Conservation (phyloP, 2,797 vertebrate genomes). For the Hoplostethus mediterraneus region DNA sequence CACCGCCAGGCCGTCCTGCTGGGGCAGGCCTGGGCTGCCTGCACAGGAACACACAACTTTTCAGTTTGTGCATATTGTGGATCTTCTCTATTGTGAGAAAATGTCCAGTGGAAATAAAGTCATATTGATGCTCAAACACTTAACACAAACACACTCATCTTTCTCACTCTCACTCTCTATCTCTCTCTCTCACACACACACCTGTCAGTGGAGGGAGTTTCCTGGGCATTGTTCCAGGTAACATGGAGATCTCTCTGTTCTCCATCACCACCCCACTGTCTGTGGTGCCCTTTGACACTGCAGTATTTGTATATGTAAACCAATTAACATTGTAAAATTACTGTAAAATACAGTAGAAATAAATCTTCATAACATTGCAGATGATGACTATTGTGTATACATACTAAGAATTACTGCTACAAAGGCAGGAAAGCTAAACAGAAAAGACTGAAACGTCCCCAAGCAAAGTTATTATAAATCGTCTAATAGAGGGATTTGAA, state of each 20-base stretch:
- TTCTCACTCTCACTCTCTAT: not conserved
- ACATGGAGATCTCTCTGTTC: constrained; percentile 39
- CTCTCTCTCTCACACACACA: not conserved
- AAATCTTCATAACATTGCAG: too few relatives aligned
- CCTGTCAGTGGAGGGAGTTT: constrained; percentile 67
- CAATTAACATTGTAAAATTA: too few relatives aligned
- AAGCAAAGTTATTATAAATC: too few relatives aligned
- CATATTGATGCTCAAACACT: not conserved
- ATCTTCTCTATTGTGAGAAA: not conserved
- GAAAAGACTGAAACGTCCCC: too few relatives aligned
- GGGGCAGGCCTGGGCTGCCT: constrained; percentile 51
- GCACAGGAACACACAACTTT: constrained; percentile 9
- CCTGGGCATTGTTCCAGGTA: constrained; percentile 74
- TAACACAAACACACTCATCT: constrained; percentile 2
- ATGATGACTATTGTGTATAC: too few relatives aligned
- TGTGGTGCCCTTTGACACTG: constrained; percentile 66
- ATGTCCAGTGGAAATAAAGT: too few relatives aligned
- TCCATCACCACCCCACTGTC: constrained; percentile 81
- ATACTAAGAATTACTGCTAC: not conserved
- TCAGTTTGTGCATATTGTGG: too few relatives aligned
- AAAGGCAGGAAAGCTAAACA: not conserved
- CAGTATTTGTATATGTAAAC: too few relatives aligned
- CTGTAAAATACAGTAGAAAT: too few relatives aligned
- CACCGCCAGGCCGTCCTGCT: constrained; percentile 45
- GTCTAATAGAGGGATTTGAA: too few relatives aligned